Base-by-base conservation (phyloP, 23 tunicate species). In the Oikopleura albicans region DNA sequence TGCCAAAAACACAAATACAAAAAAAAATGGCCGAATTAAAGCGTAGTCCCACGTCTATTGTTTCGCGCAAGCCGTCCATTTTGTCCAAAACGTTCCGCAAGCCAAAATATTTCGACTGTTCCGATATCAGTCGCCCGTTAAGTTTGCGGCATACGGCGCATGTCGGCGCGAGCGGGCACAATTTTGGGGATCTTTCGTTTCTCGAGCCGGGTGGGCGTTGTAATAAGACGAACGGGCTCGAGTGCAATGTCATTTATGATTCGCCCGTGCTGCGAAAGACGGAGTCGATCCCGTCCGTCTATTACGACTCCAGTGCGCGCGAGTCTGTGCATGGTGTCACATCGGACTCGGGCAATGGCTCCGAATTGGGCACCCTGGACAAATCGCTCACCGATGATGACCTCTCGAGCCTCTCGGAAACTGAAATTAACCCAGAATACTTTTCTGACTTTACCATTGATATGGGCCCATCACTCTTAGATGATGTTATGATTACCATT, bases 151-250 rank as follows among this genome's bases (percentile, higher is more conserved):
- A 71, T 37, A 71, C 79, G 33, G 79, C 79, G 79, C 79, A 71
- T 29, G 79, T 71, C 37, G 79, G 79, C 79, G 79, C 79, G 33
- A 12, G 34, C 35, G 79, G 79, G 79, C 79, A 71, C 37, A 71
- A 71, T 71, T 71, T 71, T 71, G 79, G 79, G 34, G 79, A 71
- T 31, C 35, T 71, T 12, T 71, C 79, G 37, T 71, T 71, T 71
- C 37, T 71, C 28, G 79, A 71, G 79, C 79, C 79, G 37, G 79
- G 79, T 4, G 79, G 79, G 36, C 79, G 79, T 2, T 71, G 79
- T 29, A 16, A 29, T 12, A 71, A 71, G 79, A 12, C 79, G 4
- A 71, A 71, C 79, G 79, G 79, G 79, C 79, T 71, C 2, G 79
- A 71, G 37, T 71, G 79, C 79, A 29, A 71, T 29, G 34, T 12